Evolutionary conservation across 2,113 vertebrate species (phyloP).

Genomic region (Sprattus sprattus): DNA sequence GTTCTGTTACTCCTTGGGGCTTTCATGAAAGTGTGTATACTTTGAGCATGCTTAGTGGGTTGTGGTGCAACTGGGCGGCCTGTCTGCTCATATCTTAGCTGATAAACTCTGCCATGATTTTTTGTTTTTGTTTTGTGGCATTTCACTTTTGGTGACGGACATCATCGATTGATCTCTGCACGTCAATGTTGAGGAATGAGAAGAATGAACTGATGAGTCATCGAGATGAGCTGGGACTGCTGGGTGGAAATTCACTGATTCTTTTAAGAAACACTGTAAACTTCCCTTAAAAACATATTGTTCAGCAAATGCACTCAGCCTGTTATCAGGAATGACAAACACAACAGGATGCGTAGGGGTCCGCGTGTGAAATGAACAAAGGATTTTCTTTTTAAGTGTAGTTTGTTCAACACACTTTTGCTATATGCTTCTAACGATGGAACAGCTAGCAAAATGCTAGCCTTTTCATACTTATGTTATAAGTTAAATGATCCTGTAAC

Average conservation of each 20-base stretch:
- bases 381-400: not conserved
- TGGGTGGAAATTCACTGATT: not conserved
- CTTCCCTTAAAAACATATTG: not conserved
- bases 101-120: not conserved
- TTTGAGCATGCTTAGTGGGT: not conserved
- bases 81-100: not conserved
- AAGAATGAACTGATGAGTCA: not conserved
- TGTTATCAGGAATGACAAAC: not conserved
- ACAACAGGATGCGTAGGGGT: not conserved
- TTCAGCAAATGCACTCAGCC: not conserved
- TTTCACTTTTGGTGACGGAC: not conserved
- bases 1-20: not conserved
- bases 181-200: not conserved
- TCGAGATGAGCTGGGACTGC: not conserved
- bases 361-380: not conserved
- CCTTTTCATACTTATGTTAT: not conserved
- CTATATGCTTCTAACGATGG: not conserved
- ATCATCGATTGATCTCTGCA: not conserved
- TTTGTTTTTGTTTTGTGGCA: not conserved
- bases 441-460: not conserved
- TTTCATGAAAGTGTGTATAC: not conserved
- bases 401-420: not conserved
- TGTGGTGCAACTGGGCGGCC: not conserved
- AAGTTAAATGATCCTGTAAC: not conserved
- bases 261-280: slow-evolving; percentile 2